phyloP scores from a whole-genome alignment of 2,888 invertebrate species.

The Dilophus febrilis region DNA sequence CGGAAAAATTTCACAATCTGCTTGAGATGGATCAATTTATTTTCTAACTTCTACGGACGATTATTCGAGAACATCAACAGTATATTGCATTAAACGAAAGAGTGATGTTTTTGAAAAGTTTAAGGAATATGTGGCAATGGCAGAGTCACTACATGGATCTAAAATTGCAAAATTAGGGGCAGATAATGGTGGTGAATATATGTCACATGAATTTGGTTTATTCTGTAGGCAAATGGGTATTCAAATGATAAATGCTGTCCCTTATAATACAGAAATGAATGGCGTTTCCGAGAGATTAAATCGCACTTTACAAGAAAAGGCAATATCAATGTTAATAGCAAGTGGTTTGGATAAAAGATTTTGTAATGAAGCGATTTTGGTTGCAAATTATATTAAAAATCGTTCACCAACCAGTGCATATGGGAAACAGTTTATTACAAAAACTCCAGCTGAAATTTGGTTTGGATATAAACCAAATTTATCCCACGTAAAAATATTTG shows the following conservation, averaged over 20 bases:
- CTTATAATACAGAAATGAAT: conserved; percentile 6
- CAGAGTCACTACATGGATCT: background rate
- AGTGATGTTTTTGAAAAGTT: conserved; percentile 2
- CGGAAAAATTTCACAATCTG: background rate
- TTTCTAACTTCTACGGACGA: conserved; percentile 3
- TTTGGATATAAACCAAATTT: background rate
- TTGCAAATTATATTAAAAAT: conserved; percentile 2
- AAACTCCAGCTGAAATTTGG: conserved; percentile 4
- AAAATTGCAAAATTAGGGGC: conserved; percentile 1
- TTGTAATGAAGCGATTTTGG: conserved; percentile 1
- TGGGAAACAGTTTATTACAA: background rate
- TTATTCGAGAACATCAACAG: background rate
- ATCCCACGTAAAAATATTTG: conserved; percentile 1
- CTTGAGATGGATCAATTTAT: background rate
- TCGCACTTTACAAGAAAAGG: conserved; percentile 5
- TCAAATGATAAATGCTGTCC: background rate
- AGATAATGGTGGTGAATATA: conserved; percentile 7
- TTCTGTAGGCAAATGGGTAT: conserved; percentile 1
- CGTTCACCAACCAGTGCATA: conserved; percentile 1
- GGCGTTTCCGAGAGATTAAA: conserved; percentile 5
- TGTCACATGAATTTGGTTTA: conserved; percentile 1
- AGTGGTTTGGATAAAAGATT: background rate
- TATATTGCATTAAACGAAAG: conserved; percentile 1
- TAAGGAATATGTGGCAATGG: background rate
- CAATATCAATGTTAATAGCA: background rate